phyloP scores from a whole-genome alignment of 2,888 invertebrate species.

The Periphyllus acericola region DNA sequence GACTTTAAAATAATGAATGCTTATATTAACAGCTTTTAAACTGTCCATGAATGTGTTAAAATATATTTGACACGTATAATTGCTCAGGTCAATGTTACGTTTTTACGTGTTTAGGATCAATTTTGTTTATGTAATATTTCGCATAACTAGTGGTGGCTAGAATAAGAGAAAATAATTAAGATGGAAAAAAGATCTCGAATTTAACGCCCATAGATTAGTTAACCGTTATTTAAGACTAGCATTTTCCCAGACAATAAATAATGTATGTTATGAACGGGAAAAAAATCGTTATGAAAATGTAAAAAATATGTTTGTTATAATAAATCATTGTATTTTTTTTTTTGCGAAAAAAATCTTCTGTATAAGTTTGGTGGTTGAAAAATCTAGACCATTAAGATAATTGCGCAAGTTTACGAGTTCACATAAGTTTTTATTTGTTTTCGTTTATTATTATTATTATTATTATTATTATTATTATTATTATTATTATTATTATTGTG shows the following conservation, averaged over 20 bases:
- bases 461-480: neutral
- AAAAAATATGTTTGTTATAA: neutral
- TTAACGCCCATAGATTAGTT: neutral
- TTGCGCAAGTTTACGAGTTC: conserved; percentile 6
- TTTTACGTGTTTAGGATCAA: neutral
- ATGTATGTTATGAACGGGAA: neutral
- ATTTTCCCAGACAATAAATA: neutral
- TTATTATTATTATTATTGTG: neutral
- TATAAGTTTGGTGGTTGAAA: conserved; percentile 15
- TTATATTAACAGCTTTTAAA: too few relatives aligned
- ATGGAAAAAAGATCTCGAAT: neutral
- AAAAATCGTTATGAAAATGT: neutral
- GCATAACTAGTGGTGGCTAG: neutral
- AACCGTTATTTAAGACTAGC: neutral
- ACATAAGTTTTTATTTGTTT: conserved; percentile 21
- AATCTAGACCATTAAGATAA: conserved; percentile 33
- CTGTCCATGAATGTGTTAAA: too few relatives aligned
- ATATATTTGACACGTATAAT: too few relatives aligned
- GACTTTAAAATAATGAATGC: too few relatives aligned
- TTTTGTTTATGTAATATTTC: neutral
- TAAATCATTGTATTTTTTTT: neutral
- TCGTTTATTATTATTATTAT: conserved; percentile 12
- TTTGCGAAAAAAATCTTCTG: neutral
- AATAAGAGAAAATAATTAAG: neutral
- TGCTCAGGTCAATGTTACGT: too few relatives aligned